Percentiles rank a stretch among this genome's conserved stretches.
Conservation (phyloP, 2,797 vertebrate genomes). For the Gambelia wislizenii region DNA sequence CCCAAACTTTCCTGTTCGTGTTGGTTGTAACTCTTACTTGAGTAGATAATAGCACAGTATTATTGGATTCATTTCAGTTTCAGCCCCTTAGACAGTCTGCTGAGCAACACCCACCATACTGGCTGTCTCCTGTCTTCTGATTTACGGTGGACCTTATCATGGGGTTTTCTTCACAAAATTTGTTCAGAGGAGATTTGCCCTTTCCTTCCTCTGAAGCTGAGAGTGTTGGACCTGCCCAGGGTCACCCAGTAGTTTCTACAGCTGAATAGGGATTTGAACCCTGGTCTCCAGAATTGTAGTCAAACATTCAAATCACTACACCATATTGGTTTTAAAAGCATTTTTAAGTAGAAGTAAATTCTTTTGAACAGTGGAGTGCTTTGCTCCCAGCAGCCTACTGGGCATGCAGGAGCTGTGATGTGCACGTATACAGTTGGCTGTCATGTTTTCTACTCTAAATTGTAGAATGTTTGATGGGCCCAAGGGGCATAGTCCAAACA, state of each 20-base stretch:
- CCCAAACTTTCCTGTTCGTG: background rate
- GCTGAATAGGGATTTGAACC: too few species aligned
- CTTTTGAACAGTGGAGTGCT: background rate
- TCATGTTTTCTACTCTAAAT: background rate
- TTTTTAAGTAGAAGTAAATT: background rate
- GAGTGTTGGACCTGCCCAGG: too few species aligned
- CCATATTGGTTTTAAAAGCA: too few species aligned
- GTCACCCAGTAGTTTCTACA: too few species aligned
- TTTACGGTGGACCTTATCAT: too few species aligned
- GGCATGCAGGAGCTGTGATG: background rate
- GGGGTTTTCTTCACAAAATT: too few species aligned
- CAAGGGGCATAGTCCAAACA: background rate
- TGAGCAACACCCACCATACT: background rate
- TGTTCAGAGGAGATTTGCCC: too few species aligned
- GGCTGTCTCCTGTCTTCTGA: background rate
- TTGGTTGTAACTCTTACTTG: background rate
- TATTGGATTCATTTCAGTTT: background rate
- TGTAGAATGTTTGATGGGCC: background rate
- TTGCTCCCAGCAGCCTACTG: background rate
- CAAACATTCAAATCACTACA: too few species aligned
- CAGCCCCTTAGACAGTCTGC: background rate
- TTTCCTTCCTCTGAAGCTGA: too few species aligned
- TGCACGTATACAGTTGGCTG: background rate
- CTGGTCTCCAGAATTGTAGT: too few species aligned
- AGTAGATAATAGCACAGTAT: too few species aligned